These are phyloP conservation scores for Furnarius figulus DNA, from an alignment of 2,113 vertebrate genomes.

Conservation along the genomic window DNA sequence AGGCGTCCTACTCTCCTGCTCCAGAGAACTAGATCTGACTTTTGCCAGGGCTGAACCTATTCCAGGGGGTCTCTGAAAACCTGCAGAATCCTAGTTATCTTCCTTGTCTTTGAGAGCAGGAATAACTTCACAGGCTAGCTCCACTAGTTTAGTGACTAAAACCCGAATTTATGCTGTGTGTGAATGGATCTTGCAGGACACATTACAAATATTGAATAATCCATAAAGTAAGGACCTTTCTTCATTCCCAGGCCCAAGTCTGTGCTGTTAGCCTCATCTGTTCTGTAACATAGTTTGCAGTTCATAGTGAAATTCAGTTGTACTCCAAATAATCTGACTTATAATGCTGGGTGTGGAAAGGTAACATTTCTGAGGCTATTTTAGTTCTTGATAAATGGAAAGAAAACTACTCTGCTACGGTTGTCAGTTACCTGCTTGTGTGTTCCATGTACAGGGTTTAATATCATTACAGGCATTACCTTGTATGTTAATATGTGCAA, in stretches of 20 bases:
- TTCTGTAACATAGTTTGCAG: neutral
- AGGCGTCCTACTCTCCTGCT: accelerated
- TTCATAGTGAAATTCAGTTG: neutral
- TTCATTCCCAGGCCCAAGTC: neutral
- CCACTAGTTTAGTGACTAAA: neutral
- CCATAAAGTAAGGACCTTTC: neutral
- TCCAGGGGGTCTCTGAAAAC: neutral
- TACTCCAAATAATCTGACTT: neutral
- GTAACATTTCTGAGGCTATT: accelerated
- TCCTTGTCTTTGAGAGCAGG: neutral
- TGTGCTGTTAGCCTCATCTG: neutral
- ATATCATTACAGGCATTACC: neutral
- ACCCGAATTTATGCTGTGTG: accelerated
- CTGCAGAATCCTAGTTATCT: neutral
- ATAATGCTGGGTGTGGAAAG: neutral
- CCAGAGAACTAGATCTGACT: neutral
- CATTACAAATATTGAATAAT: neutral
- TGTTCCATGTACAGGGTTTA: neutral
- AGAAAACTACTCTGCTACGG: neutral
- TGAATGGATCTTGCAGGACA: neutral
- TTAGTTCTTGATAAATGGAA: neutral
- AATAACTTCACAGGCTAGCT: neutral
- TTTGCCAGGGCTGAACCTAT: neutral
- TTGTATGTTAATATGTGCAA: neutral
- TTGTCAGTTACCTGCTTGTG: neutral